Evolutionary conservation across 2,888 invertebrate genomes (phyloP).

Genomic region (Celastrina argiolus): DNA sequence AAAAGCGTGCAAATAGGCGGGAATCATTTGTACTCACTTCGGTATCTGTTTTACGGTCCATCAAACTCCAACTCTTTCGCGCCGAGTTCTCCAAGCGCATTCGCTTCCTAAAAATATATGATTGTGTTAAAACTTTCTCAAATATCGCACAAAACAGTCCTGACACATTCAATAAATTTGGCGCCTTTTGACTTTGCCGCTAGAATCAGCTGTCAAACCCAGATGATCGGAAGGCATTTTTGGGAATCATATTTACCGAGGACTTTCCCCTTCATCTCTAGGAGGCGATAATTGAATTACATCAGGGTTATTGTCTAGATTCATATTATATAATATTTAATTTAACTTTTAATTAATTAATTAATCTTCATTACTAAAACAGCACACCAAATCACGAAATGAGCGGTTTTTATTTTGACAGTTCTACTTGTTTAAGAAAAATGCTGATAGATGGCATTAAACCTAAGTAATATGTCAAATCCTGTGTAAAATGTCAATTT

Average conservation of each 20-base stretch:
- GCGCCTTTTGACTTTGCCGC: conserved; percentile 73
- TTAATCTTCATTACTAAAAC: not conserved
- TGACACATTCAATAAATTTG: conserved; percentile 42
- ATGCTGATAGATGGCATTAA: too few relatives aligned
- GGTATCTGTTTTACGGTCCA: conserved; percentile 63
- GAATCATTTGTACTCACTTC: conserved; percentile 54
- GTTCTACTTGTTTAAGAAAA: too few relatives aligned
- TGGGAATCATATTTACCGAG: conserved; percentile 49
- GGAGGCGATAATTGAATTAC: conserved; percentile 42
- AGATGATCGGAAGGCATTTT: conserved; percentile 37
- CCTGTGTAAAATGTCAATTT: too few relatives aligned
- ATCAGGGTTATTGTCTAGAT: conserved; percentile 46
- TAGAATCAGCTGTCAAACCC: conserved; percentile 68
- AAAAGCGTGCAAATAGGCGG: conserved; percentile 53
- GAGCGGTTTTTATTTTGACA: too few relatives aligned
- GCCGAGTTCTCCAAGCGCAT: conserved; percentile 50
- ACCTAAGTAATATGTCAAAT: too few relatives aligned
- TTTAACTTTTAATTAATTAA: conserved; percentile 21
- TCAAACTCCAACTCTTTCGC: conserved; percentile 68
- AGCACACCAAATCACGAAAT: conserved; percentile 17
- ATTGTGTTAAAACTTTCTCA: not conserved
- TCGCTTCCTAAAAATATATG: conserved; percentile 52
- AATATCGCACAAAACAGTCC: conserved; percentile 24
- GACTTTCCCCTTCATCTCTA: conserved; percentile 50
- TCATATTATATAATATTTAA: conserved; percentile 44